Conservation (phyloP, 2,888 invertebrate species). For the Euphydryas editha region DNA sequence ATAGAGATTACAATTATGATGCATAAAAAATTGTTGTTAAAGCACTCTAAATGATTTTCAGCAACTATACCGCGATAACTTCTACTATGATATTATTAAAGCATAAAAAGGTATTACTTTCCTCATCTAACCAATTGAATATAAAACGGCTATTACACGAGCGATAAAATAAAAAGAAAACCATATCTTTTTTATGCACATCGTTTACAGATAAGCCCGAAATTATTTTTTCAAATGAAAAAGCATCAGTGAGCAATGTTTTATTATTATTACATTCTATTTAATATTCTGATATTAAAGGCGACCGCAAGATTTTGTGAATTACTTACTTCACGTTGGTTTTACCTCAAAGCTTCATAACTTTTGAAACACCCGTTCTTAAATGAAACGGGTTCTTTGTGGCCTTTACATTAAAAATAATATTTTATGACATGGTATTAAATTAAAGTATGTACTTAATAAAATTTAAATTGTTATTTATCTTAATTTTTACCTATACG, state of each 20-base stretch:
- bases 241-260: neutral
- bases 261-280: conserved; percentile 14
- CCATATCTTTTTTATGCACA: neutral
- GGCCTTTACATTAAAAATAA: conserved; percentile 21
- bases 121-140: neutral
- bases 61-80: too few relatives aligned
- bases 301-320: conserved; percentile 24
- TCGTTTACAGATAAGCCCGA: neutral
- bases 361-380: conserved; percentile 21
- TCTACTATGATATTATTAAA: neutral
- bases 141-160: neutral
- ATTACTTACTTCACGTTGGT: conserved; percentile 20
- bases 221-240: neutral
- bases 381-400: conserved; percentile 11
- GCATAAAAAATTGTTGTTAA: too few relatives aligned
- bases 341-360: conserved; percentile 28
- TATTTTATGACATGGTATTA: conserved; percentile 13
- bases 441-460: conserved; percentile 7
- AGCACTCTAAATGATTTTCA: too few relatives aligned
- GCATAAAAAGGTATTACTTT: neutral
- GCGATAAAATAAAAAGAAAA: neutral
- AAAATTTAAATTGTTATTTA: neutral
- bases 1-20: too few relatives aligned
- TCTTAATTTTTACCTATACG: neutral
- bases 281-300: conserved; percentile 25